Base-by-base conservation (phyloP, 2,888 invertebrate species). In the Nebria brevicollis region DNA sequence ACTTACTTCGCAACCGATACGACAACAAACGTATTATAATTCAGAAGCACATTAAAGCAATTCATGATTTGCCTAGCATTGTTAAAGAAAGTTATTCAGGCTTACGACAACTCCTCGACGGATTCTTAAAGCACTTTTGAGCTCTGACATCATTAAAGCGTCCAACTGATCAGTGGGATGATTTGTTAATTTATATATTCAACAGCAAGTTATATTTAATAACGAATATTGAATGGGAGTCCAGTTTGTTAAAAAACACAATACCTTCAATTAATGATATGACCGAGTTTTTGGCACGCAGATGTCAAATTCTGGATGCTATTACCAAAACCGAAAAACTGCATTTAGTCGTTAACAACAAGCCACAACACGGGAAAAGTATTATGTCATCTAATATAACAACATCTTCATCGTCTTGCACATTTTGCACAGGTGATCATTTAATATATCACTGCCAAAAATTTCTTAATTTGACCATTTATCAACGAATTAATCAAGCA, bases 151-250 rank as follows among this genome's bases (percentile, higher is more conserved):
- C 82, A 0, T 75, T 86, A 34, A 84, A 83, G 13, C 81, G 83
- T 42, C 82, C 84, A 2, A 83, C 83, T 7, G 82, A 84, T 0
- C 43, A 76, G 6, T 86, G 85, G 85, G 84, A 84, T 74, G 82
- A 82, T 10, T 34, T 85, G 5, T 43, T 43, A 43, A 6, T 43
- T 43, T 6, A 43, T 43, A 6, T 43, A 43, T 6, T 43, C 6
- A 43, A 5, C 5, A 43, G 6, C 5, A 43, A 5, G 8, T 43
- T 43, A 8, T 5, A 43, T 43, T 43, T 8, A 6, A 43, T 8
- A 5, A 43, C 43, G 5, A 43, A 43, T 43, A 43, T 6, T 5
- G 84, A 83, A 54, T 86, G 83, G 84, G 84, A 85, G 43, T 10
- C 13, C 0, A 66, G 82, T 1, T 11, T 83, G 11, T 25, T n/a